Evolutionary conservation across 2,797 vertebrate genomes (phyloP).

Genomic region (Vespertilio murinus): DNA sequence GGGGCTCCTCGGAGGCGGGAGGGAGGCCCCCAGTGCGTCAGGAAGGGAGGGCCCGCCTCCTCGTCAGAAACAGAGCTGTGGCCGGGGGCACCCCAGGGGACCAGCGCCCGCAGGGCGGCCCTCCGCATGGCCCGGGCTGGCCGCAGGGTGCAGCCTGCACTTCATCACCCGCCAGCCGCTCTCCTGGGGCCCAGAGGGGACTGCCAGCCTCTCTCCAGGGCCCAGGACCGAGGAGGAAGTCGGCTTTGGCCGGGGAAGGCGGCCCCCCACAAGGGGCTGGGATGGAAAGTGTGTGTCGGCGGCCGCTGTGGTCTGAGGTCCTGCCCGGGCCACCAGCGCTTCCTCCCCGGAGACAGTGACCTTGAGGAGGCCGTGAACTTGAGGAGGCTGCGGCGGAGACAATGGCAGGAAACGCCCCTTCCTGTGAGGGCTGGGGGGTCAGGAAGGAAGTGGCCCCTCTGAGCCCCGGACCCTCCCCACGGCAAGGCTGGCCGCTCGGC

Average conservation of each 20-base stretch:
- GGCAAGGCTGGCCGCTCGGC: neutral
- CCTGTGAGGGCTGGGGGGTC: neutral
- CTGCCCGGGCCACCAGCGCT: neutral
- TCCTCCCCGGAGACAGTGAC: slow-evolving; percentile 1
- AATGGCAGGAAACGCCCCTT: slow-evolving; percentile 66
- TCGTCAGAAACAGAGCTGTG: neutral
- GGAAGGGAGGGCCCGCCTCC: neutral
- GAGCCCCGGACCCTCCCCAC: neutral
- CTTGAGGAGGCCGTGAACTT: slow-evolving; percentile 9
- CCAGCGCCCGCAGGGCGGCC: no score
- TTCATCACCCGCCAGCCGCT: slow-evolving; percentile 60
- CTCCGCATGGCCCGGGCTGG: neutral
- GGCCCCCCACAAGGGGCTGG: rapidly evolving
- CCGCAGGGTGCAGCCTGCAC: slow-evolving; percentile 67
- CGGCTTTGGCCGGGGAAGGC: neutral
- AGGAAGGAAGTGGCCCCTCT: slow-evolving; percentile 32
- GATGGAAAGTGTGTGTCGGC: neutral
- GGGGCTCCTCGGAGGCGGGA: neutral
- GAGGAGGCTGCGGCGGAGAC: neutral
- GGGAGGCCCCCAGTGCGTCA: neutral
- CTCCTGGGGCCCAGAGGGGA: slow-evolving; percentile 61
- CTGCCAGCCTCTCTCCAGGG: slow-evolving; percentile 59
- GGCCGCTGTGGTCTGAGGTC: neutral
- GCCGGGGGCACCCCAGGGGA: no score
- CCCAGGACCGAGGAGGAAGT: neutral